Evolutionary conservation across 2,888 invertebrate genomes (phyloP).

Genomic region (Eulithis prunata): DNA sequence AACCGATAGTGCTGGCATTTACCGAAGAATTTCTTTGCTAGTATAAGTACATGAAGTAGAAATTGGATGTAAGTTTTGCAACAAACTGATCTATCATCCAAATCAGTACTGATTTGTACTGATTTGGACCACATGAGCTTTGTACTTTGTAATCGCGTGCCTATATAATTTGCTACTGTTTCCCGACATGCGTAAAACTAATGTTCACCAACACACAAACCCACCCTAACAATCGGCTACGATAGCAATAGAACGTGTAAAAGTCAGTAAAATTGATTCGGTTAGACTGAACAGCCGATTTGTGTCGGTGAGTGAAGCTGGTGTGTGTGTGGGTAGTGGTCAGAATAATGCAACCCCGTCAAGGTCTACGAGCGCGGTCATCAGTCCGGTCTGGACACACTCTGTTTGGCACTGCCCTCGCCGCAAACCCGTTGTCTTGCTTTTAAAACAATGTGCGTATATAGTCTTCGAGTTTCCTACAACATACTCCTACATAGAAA

Average conservation of each 20-base stretch:
- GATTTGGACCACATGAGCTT: too few relatives aligned
- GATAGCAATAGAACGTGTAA: neutral
- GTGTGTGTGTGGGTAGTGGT: constrained; percentile 20
- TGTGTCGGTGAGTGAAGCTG: neutral
- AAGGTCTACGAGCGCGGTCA: constrained; percentile 60
- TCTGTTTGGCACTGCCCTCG: constrained; percentile 68
- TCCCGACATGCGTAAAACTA: constrained; percentile 8
- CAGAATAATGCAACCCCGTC: constrained; percentile 56
- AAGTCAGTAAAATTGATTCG: neutral
- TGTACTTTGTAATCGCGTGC: too few relatives aligned
- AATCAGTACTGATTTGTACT: too few relatives aligned
- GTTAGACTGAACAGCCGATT: neutral
- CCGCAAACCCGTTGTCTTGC: constrained; percentile 65
- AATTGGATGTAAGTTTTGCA: neutral
- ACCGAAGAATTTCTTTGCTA: neutral
- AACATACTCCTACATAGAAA: too few relatives aligned
- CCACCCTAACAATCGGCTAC: neutral
- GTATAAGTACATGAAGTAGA: neutral
- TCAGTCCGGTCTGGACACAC: constrained; percentile 66
- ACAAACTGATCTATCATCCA: too few relatives aligned
- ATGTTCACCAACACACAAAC: neutral
- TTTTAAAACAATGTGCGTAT: constrained; percentile 22
- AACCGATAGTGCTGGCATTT: neutral
- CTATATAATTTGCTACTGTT: constrained; percentile 20
- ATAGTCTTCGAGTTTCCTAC: constrained; percentile 14